A percentile compares a stretch with the other conserved stretches of the same genome.
phyloP scores from a whole-genome alignment of 2,113 vertebrate species.

The Poicephalus meyeri region DNA sequence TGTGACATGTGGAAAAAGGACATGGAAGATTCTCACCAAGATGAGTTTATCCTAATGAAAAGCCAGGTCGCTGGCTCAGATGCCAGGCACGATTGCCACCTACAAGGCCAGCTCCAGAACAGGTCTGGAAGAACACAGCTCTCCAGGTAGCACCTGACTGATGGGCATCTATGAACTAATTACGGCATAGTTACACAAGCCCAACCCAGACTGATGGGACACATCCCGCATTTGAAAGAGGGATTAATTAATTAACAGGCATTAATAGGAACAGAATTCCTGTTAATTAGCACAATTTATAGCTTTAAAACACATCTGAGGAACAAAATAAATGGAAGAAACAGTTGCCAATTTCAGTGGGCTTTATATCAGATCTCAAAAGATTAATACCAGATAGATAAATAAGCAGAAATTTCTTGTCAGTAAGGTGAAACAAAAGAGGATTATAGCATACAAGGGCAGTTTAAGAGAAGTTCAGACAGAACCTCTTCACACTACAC shows the following conservation, averaged over 20 bases:
- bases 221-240: not conserved
- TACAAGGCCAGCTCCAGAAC: not conserved
- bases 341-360: not conserved
- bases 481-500: not conserved
- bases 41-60: not conserved
- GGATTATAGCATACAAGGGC: not conserved
- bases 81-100: not conserved
- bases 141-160: not conserved
- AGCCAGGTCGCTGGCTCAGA: not conserved
- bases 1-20: not conserved
- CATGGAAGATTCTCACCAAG: not conserved
- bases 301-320: not conserved
- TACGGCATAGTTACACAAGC: not conserved
- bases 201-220: not conserved
- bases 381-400: not conserved
- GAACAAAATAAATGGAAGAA: not conserved
- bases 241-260: not conserved
- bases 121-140: not conserved
- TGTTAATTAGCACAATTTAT: not conserved
- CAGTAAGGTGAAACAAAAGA: not conserved
- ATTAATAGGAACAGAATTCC: not conserved
- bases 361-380: not conserved
- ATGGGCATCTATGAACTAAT: not conserved
- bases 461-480: conserved; percentile 1
- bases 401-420: not conserved